Conservation (phyloP, 64 coral and sea anemone species). For the Stichodactyla mertensii region DNA sequence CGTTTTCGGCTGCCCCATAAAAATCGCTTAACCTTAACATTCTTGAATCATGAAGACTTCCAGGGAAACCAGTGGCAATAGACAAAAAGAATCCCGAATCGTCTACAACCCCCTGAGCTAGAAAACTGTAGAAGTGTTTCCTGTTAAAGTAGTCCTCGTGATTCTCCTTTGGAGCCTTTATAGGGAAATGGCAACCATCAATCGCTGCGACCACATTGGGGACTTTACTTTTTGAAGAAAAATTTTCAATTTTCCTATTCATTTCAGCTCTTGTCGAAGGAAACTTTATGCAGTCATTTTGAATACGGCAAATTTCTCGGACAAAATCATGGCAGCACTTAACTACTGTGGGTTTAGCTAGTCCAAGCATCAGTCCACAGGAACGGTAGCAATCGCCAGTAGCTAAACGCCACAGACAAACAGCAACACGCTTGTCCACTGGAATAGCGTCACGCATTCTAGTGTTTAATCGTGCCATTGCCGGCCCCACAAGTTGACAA, state of each 20-base stretch:
- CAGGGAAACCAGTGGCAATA: constrained; percentile 12
- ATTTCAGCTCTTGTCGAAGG: constrained; percentile 8
- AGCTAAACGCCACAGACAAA: constrained; percentile 30
- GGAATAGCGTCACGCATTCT: constrained; percentile 23
- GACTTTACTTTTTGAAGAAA: constrained; percentile 31
- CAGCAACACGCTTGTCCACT: constrained; percentile 25
- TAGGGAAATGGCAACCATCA: constrained; percentile 25
- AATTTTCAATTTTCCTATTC: neutral
- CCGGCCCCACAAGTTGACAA: constrained; percentile 24
- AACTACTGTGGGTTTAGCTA: neutral
- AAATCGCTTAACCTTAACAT: constrained; percentile 19
- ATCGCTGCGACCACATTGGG: constrained; percentile 35
- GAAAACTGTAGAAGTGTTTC: constrained; percentile 1
- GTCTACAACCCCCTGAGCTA: constrained; percentile 19
- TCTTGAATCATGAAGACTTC: constrained; percentile 18
- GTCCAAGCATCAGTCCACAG: constrained; percentile 11
- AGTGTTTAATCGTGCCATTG: constrained; percentile 32
- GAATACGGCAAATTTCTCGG: constrained; percentile 39
- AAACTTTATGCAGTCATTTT: constrained; percentile 43
- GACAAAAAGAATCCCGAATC: neutral
- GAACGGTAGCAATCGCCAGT: constrained; percentile 32
- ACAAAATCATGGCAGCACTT: constrained; percentile 67
- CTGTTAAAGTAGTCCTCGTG: constrained; percentile 12
- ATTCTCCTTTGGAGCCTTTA: constrained; percentile 19
- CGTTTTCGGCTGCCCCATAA: constrained; percentile 13